A percentile compares a stretch with the other conserved stretches of the same genome.
Conservation (phyloP, 2,888 invertebrate genomes). For the Scelioninae gen. 1 region DNA sequence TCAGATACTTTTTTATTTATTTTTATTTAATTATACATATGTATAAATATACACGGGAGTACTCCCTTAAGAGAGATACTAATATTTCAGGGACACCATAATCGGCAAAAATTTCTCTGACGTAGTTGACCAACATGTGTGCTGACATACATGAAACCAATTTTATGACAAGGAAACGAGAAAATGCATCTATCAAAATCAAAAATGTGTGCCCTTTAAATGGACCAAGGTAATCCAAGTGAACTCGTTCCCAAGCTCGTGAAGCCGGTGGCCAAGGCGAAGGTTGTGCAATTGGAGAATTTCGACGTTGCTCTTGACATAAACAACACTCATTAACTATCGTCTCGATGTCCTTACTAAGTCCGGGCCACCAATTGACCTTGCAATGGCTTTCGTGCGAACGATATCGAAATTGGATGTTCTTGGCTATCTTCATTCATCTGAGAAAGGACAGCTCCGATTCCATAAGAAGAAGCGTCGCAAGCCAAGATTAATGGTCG, state of each 20-base stretch:
- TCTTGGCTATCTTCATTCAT: slow-evolving; percentile 51
- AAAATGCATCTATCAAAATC: slow-evolving; percentile 28
- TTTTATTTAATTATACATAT: too few relatives aligned
- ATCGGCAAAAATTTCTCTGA: slow-evolving; percentile 13
- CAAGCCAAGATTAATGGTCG: slow-evolving; percentile 77
- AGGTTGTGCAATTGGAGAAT: slow-evolving; percentile 18
- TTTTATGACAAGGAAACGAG: slow-evolving; percentile 29
- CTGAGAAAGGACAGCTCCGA: slow-evolving; percentile 76
- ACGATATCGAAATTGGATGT: slow-evolving; percentile 62
- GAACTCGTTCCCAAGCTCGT: slow-evolving; percentile 28
- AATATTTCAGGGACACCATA: slow-evolving; percentile 11
- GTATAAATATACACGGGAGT: too few relatives aligned
- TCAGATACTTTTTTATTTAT: too few relatives aligned
- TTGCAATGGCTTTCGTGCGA: slow-evolving; percentile 17
- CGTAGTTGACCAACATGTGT: neutral
- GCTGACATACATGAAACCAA: slow-evolving; percentile 18
- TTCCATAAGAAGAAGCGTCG: slow-evolving; percentile 80
- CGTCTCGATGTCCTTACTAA: neutral
- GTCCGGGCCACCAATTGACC: slow-evolving; percentile 30
- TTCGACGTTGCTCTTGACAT: slow-evolving; percentile 19
- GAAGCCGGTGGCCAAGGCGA: slow-evolving; percentile 19
- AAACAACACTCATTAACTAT: neutral
- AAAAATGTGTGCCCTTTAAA: slow-evolving; percentile 25
- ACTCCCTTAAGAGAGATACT: too few relatives aligned
- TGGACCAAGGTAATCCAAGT: slow-evolving; percentile 34